A percentile compares a stretch with the other conserved stretches of the same genome.
Evolutionary conservation across 2,888 invertebrate species (phyloP).

Genomic region (Nipponacmea schrenckii): DNA sequence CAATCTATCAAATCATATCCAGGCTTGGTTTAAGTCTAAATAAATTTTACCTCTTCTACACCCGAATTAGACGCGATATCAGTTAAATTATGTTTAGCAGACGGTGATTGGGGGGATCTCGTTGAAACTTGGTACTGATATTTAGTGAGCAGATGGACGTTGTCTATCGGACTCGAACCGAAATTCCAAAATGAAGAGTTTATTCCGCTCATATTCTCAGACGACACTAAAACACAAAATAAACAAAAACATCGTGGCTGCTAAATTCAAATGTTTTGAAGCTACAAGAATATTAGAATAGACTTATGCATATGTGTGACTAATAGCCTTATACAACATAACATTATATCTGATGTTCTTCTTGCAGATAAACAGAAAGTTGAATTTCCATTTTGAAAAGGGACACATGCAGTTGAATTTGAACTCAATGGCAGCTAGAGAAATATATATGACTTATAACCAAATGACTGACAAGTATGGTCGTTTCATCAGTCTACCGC

Average conservation of each 20-base stretch:
- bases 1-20: too few species aligned
- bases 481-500: too few species aligned
- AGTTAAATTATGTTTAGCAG: conserved; percentile 44
- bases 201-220: conserved; percentile 39
- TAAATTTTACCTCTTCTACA: conserved; percentile 48
- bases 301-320: not conserved
- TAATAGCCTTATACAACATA: too few species aligned
- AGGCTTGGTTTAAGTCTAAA: too few species aligned
- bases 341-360: too few species aligned
- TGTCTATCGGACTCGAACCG: conserved; percentile 55
- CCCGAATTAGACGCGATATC: conserved; percentile 45
- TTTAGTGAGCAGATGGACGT: conserved; percentile 54
- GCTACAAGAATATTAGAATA: not conserved
- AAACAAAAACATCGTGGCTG: conserved; percentile 15
- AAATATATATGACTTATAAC: too few species aligned
- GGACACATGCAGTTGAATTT: too few species aligned
- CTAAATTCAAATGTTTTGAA: not conserved
- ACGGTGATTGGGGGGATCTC: conserved; percentile 54
- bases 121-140: conserved; percentile 63
- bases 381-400: too few species aligned
- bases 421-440: too few species aligned
- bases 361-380: not conserved
- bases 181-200: conserved; percentile 61
- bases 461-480: too few species aligned
- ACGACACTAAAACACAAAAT: conserved; percentile 39